phyloP scores from a whole-genome alignment of 2,113 vertebrate genomes.

The Erpornis zantholeuca region DNA sequence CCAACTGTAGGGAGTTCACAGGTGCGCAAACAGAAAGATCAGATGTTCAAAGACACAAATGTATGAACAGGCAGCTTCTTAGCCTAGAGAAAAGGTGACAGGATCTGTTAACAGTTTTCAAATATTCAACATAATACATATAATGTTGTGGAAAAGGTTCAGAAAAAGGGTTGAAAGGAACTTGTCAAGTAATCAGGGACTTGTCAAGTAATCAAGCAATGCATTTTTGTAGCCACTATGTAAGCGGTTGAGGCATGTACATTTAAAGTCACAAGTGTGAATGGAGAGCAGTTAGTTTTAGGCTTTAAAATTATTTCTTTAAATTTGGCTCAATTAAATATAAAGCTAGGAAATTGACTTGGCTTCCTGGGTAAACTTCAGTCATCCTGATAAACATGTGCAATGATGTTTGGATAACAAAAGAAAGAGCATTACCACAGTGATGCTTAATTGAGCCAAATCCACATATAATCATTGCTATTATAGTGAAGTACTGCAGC shows the following conservation, averaged over 20 bases:
- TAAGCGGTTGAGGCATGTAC: neutral
- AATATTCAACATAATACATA: neutral
- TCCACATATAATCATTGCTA: conserved; percentile 13
- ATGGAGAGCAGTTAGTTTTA: neutral
- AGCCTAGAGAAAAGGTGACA: neutral
- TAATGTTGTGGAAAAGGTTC: neutral
- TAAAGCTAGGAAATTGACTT: conserved; percentile 6
- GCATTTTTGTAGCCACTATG: neutral
- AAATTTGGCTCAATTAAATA: neutral
- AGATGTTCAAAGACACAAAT: neutral
- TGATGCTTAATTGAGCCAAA: conserved; percentile 49
- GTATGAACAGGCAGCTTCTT: neutral
- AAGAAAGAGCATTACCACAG: conserved; percentile 24
- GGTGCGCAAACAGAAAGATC: neutral
- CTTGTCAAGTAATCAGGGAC: neutral
- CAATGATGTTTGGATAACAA: conserved; percentile 35
- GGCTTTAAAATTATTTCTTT: conserved; percentile 36
- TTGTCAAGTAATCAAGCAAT: neutral
- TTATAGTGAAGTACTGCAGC: neutral
- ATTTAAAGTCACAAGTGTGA: neutral
- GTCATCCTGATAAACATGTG: conserved; percentile 1
- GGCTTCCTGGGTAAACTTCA: conserved; percentile 8
- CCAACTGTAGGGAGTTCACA: rapidly evolving
- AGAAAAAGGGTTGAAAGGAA: neutral
- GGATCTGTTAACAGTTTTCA: neutral